phyloP scores from a whole-genome alignment of 1,140 invertebrate genomes.

The Rhopalosiphum maidis region DNA sequence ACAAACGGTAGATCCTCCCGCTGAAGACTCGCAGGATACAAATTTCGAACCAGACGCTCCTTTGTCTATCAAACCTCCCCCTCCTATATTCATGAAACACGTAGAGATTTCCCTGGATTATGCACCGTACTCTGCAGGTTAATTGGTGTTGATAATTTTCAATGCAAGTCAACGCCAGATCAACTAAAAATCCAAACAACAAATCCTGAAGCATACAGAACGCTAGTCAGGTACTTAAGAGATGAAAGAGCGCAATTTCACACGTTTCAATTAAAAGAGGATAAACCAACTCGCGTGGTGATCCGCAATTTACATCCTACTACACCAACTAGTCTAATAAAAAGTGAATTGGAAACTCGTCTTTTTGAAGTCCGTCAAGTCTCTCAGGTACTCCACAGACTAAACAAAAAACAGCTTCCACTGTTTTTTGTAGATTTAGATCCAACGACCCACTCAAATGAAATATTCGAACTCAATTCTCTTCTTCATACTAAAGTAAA shows the following conservation, averaged over 20 bases:
- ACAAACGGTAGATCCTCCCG: too few species aligned
- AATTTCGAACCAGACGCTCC: too few species aligned
- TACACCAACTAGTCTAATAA: too few species aligned
- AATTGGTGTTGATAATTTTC: conserved; percentile 3
- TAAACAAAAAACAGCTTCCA: conserved; percentile 61
- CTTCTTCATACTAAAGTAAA: conserved; percentile 61
- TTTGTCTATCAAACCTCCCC: neutral
- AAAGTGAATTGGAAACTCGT: too few species aligned
- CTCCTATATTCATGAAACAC: neutral
- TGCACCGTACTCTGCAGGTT: neutral
- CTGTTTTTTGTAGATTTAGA: conserved; percentile 62
- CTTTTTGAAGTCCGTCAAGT: too few species aligned
- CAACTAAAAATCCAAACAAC: neutral
- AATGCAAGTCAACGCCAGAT: neutral
- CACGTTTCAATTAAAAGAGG: neutral
- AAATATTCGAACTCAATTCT: conserved; percentile 61
- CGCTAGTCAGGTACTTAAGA: neutral
- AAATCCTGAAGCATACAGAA: neutral
- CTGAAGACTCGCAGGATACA: too few species aligned
- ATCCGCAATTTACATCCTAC: neutral
- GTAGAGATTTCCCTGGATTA: neutral
- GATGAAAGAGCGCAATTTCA: neutral
- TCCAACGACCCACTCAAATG: conserved; percentile 62
- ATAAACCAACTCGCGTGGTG: neutral
- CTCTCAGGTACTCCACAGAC: conserved; percentile 1